Conservation (phyloP, 2,888 invertebrate species). For the Sesamia inferens region DNA sequence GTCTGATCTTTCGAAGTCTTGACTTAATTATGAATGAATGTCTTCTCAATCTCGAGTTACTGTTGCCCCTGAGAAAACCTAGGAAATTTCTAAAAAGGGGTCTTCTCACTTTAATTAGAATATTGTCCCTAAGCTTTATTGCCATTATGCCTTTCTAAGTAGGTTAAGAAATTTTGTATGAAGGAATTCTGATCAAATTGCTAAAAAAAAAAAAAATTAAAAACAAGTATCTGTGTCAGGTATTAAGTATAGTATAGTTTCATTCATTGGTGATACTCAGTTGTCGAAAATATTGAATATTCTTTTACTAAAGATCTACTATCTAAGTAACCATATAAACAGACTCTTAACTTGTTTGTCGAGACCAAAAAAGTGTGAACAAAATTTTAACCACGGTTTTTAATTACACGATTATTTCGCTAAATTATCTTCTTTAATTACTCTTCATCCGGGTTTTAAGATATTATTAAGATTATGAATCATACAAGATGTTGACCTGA, state of each 20-base stretch:
- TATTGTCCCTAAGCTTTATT: too few species aligned
- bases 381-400: conserved; percentile 37
- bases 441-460: conserved; percentile 52
- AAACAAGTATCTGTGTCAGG: background rate
- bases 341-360: background rate
- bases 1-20: background rate
- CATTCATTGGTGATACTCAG: background rate
- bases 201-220: too few species aligned
- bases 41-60: too few species aligned
- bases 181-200: background rate
- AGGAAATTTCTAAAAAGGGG: too few species aligned
- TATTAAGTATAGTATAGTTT: background rate
- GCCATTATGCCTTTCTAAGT: background rate
- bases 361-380: conserved; percentile 58
- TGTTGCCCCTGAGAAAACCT: too few species aligned
- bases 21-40: too few species aligned
- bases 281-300: background rate
- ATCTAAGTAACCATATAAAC: background rate
- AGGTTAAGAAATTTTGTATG: background rate
- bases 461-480: conserved; percentile 36
- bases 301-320: background rate
- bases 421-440: conserved; percentile 47
- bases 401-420: conserved; percentile 57
- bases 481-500: conserved; percentile 50
- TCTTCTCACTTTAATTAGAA: too few species aligned